A percentile compares a stretch with the other conserved stretches of the same genome.
phyloP scores from a whole-genome alignment of 2,888 invertebrate genomes.

The Omphaloscelis lunosa region DNA sequence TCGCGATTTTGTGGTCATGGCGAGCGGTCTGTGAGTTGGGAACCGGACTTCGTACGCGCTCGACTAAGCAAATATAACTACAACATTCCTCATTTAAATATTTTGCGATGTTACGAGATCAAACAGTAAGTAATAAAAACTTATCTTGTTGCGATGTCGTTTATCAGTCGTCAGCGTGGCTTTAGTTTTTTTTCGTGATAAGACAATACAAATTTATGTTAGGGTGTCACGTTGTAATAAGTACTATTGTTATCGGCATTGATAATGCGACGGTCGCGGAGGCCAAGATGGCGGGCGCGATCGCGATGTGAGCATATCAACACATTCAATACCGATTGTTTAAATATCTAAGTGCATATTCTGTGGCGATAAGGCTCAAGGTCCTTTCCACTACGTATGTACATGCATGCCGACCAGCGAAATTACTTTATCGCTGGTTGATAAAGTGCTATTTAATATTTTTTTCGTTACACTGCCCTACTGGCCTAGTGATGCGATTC shows the following conservation, averaged over 20 bases:
- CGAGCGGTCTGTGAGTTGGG: constrained; percentile 18
- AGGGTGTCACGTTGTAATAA: constrained; percentile 87
- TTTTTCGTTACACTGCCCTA: constrained; percentile 71
- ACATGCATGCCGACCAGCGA: constrained; percentile 68
- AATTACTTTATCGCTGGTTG: constrained; percentile 72
- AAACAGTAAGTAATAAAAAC: constrained; percentile 73
- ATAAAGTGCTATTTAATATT: constrained; percentile 69
- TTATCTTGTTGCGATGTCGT: constrained; percentile 85
- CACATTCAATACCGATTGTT: constrained; percentile 78
- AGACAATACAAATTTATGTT: constrained; percentile 89
- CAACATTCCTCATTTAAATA: constrained; percentile 61
- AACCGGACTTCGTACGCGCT: constrained; percentile 37
- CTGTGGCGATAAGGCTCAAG: constrained; percentile 82
- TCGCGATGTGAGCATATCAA: constrained; percentile 73
- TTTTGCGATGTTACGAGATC: constrained; percentile 72
- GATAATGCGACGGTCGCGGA: constrained; percentile 86
- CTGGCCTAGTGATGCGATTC: constrained; percentile 63
- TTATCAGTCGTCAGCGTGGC: constrained; percentile 79
- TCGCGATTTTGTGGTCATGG: constrained; percentile 23
- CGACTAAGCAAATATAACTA: constrained; percentile 48
- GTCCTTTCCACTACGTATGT: constrained; percentile 77
- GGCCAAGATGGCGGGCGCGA: constrained; percentile 79
- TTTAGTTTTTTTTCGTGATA: constrained; percentile 84
- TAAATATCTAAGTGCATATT: constrained; percentile 82
- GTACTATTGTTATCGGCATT: constrained; percentile 87